Percentiles rank a stretch among this genome's conserved stretches.
Conservation (phyloP, 2,888 invertebrate species). For the Drosophila subsilvestris region DNA sequence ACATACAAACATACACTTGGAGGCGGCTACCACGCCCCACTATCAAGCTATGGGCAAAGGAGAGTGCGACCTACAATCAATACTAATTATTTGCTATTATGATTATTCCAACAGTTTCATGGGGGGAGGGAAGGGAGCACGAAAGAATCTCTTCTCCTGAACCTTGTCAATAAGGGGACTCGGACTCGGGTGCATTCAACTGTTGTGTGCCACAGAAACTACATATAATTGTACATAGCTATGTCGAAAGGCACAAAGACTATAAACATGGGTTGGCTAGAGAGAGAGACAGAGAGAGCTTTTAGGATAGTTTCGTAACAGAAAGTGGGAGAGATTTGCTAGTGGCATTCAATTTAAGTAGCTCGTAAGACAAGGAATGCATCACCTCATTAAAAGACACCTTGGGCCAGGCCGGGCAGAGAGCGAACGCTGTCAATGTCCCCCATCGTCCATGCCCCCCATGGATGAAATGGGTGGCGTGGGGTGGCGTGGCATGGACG, state of each 20-base stretch:
- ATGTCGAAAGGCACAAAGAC: background rate
- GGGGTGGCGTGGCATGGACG: conserved; percentile 27
- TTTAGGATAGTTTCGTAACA: background rate
- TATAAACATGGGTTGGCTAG: background rate
- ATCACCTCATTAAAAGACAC: background rate
- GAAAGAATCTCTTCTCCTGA: conserved; percentile 13
- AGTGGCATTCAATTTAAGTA: background rate
- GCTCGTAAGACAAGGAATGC: background rate
- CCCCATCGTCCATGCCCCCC: conserved; percentile 14
- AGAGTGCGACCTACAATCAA: conserved; percentile 54
- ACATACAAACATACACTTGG: conserved; percentile 2
- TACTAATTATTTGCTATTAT: conserved; percentile 69
- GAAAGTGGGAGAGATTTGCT: background rate
- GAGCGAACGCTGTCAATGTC: conserved; percentile 12
- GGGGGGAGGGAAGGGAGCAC: too few species aligned
- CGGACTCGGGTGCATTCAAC: conserved; percentile 48
- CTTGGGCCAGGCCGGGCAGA: background rate
- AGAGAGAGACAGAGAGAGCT: background rate
- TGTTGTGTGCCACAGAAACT: conserved; percentile 37
- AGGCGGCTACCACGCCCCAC: conserved; percentile 37
- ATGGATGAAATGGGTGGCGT: conserved; percentile 10
- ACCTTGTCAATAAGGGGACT: conserved; percentile 37
- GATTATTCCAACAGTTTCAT: conserved; percentile 43
- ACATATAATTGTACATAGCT: background rate
- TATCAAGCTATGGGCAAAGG: conserved; percentile 11